Conservation (phyloP, 2,888 invertebrate species). For the Blastobasis lacticolella region DNA sequence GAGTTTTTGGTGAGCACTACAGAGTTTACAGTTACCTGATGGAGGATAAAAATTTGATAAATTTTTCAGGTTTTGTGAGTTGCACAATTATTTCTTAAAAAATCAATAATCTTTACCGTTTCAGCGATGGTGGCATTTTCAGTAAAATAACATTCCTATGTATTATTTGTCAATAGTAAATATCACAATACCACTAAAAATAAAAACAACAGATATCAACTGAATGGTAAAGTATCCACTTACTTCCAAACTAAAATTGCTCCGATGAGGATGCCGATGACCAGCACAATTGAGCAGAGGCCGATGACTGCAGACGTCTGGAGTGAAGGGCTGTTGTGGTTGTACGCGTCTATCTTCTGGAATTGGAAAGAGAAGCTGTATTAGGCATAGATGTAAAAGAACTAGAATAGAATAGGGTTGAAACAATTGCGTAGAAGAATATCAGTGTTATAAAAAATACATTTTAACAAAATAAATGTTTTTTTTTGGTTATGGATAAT, state of each 20-base stretch:
- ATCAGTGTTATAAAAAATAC: too few relatives aligned
- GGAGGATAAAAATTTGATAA: not conserved
- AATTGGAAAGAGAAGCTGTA: constrained; percentile 45
- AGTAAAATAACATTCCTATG: too few relatives aligned
- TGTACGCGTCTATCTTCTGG: constrained; percentile 92
- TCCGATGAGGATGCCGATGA: constrained; percentile 85
- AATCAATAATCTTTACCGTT: not conserved
- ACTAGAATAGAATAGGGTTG: too few relatives aligned
- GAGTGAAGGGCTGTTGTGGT: constrained; percentile 87
- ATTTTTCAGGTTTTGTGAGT: not conserved
- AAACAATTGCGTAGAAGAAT: too few relatives aligned
- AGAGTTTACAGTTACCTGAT: too few relatives aligned
- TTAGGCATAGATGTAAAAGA: too few relatives aligned
- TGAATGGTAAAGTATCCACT: constrained; percentile 53
- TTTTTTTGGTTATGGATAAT: too few relatives aligned
- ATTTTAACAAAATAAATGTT: too few relatives aligned
- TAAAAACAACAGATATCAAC: not conserved
- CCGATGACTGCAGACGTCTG: constrained; percentile 90
- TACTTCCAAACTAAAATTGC: constrained; percentile 91
- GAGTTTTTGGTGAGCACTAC: too few relatives aligned
- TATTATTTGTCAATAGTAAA: too few relatives aligned
- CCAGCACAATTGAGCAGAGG: constrained; percentile 84
- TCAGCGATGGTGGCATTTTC: too few relatives aligned
- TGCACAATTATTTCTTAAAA: not conserved
- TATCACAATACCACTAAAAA: not conserved